Evolutionary conservation across 2,888 invertebrate genomes (phyloP).

Genomic region (Rosalia funebris): DNA sequence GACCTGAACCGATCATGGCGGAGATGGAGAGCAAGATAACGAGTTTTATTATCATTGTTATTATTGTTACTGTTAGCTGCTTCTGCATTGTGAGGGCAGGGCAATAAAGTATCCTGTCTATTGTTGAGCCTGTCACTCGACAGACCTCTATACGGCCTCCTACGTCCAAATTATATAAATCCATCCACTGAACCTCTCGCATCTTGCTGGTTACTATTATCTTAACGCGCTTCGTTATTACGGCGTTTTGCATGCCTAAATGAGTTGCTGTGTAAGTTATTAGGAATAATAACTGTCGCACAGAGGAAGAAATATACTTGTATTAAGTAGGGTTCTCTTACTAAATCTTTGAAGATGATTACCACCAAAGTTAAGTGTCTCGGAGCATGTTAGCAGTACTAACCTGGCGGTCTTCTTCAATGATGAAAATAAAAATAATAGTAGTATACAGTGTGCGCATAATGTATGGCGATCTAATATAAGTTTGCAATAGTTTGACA

Average conservation of each 20-base stretch:
- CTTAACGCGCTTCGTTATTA: background rate
- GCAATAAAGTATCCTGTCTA: slow-evolving; percentile 54
- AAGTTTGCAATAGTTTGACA: no score
- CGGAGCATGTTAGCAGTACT: no score
- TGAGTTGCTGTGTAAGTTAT: slow-evolving; percentile 9
- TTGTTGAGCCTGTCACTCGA: slow-evolving; percentile 51
- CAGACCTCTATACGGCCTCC: slow-evolving; percentile 48
- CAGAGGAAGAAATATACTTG: slow-evolving; percentile 1
- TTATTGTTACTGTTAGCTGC: slow-evolving; percentile 55
- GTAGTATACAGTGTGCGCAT: no score
- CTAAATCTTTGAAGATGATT: background rate
- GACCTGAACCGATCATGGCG: slow-evolving; percentile 32
- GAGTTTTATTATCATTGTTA: slow-evolving; percentile 56
- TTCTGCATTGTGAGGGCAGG: slow-evolving; percentile 52
- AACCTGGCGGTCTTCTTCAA: no score
- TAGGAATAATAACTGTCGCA: slow-evolving; percentile 6
- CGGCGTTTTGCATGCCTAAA: slow-evolving; percentile 6
- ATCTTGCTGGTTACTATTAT: background rate
- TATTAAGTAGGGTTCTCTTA: background rate
- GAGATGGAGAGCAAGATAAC: slow-evolving; percentile 49
- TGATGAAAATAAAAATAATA: no score
- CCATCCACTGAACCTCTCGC: background rate
- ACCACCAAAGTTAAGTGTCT: background rate
- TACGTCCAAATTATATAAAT: slow-evolving; percentile 41
- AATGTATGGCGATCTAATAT: no score